A percentile compares a stretch with the other conserved stretches of the same genome.
Conservation (phyloP, 2,888 invertebrate species). For the Ischnus inquisitorius region DNA sequence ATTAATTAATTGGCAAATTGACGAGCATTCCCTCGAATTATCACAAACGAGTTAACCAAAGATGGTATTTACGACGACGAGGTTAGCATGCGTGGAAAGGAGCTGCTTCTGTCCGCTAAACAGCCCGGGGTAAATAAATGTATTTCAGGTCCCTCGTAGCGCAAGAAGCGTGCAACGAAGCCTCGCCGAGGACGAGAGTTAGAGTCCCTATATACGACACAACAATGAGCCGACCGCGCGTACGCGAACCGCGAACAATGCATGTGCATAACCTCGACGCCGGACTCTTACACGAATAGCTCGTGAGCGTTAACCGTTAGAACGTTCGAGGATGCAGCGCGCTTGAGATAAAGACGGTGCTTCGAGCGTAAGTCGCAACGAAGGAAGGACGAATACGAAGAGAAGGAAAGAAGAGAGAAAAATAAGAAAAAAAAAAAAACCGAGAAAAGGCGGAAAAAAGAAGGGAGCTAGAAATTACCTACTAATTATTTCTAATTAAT, state of each 20-base stretch:
- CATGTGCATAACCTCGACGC: conserved; percentile 69
- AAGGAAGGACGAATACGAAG: not conserved
- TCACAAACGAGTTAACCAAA: conserved; percentile 30
- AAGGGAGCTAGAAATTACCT: conserved; percentile 74
- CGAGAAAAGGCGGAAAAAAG: conserved; percentile 42
- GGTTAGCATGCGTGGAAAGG: not conserved
- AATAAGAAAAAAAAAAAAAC: conserved; percentile 41
- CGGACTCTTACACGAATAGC: conserved; percentile 54
- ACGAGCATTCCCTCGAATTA: conserved; percentile 49
- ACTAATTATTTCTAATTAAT: conserved; percentile 83
- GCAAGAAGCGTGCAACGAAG: conserved; percentile 30
- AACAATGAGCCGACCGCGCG: conserved; percentile 53
- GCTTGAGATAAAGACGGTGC: conserved; percentile 61
- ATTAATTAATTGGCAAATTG: conserved; percentile 65
- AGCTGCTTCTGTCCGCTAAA: conserved; percentile 30
- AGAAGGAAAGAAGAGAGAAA: conserved; percentile 31
- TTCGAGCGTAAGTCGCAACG: conserved; percentile 5
- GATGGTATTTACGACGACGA: conserved; percentile 22
- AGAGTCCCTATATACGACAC: conserved; percentile 34
- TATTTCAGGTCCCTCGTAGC: conserved; percentile 19
- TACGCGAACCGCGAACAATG: conserved; percentile 66
- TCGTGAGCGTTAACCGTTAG: conserved; percentile 75
- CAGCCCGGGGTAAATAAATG: conserved; percentile 38
- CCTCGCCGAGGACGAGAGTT: conserved; percentile 33
- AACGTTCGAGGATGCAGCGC: conserved; percentile 66